Percentiles rank a stretch among this genome's conserved stretches.
These are phyloP conservation scores for Philaenus spumarius DNA, from an alignment of 1,140 invertebrate genomes.

Conservation along the genomic window DNA sequence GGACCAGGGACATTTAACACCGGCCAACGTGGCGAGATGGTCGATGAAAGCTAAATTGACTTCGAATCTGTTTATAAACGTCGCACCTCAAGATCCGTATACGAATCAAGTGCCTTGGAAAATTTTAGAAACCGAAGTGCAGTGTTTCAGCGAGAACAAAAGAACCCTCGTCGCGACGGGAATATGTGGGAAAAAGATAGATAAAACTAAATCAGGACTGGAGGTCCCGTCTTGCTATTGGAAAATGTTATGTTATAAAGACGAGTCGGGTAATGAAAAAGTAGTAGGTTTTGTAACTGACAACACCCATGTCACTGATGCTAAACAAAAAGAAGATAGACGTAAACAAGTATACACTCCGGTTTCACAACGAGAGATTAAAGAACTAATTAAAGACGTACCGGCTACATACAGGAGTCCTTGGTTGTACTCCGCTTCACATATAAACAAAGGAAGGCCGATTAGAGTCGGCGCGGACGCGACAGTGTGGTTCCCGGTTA, in stretches of 20 bases:
- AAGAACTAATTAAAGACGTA: not conserved
- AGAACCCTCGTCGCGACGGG: conserved; percentile 11
- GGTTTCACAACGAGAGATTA: conserved; percentile 6
- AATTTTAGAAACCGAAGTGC: conserved; percentile 7
- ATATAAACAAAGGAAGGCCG: not conserved
- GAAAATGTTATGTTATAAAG: conserved; percentile 22
- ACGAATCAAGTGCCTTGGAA: conserved; percentile 13
- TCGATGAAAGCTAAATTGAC: conserved; percentile 10
- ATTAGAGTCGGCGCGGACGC: not conserved
- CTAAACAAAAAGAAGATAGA: not conserved
- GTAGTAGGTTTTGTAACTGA: conserved; percentile 14
- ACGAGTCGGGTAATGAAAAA: conserved; percentile 6
- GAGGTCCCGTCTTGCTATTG: conserved; percentile 13
- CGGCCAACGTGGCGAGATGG: conserved; percentile 15
- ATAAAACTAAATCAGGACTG: not conserved
- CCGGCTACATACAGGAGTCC: not conserved
- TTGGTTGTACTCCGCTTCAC: not conserved
- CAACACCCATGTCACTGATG: not conserved
- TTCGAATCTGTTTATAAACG: conserved; percentile 15
- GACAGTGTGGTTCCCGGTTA: conserved; percentile 18
- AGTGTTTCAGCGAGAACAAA: conserved; percentile 13
- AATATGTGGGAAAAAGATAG: not conserved
- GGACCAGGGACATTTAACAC: conserved; percentile 17
- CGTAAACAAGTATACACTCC: conserved; percentile 12
- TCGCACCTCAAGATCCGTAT: conserved; percentile 15